These are phyloP conservation scores for Leptobrachium ailaonicum DNA, from an alignment of 2,113 vertebrate genomes.

Conservation along the genomic window DNA sequence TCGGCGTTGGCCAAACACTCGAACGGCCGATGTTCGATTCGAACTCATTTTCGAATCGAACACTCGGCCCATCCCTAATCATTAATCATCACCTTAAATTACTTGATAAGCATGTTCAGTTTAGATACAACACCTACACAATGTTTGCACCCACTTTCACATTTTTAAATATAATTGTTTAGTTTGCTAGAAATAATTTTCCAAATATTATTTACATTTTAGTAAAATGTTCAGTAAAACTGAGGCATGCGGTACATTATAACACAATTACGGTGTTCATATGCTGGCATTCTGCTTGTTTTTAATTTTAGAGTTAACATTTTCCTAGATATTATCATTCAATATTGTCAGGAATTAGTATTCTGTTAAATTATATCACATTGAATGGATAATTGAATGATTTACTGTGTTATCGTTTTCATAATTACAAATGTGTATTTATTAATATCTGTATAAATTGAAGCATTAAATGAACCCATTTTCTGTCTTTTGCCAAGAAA, in stretches of 20 bases:
- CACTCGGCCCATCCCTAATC: too few species aligned
- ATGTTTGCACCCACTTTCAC: too few species aligned
- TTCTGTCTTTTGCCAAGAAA: slow-evolving; percentile 12
- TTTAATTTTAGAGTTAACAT: slow-evolving; percentile 41
- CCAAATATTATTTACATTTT: too few species aligned
- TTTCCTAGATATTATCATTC: slow-evolving; percentile 36
- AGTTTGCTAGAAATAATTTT: too few species aligned
- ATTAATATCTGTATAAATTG: slow-evolving; percentile 31
- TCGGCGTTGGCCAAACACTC: too few species aligned
- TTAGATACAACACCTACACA: too few species aligned
- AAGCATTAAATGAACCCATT: slow-evolving; percentile 39
- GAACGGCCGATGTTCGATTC: too few species aligned
- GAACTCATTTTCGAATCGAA: too few species aligned
- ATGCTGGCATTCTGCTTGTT: slow-evolving; percentile 40
- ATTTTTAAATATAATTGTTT: too few species aligned
- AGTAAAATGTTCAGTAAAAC: too few species aligned
- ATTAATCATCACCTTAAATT: too few species aligned
- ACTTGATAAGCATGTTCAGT: too few species aligned
- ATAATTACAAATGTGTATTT: slow-evolving; percentile 44
- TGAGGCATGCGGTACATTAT: slow-evolving; percentile 16
- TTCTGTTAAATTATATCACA: slow-evolving; percentile 45
- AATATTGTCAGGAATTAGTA: slow-evolving; percentile 41
- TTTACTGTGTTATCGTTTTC: slow-evolving; percentile 38
- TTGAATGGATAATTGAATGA: slow-evolving; percentile 44
- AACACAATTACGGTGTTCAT: slow-evolving; percentile 29